A percentile compares a stretch with the other conserved stretches of the same genome.
These are phyloP conservation scores for Acanthococcus lagerstroemiae DNA, from an alignment of 2,888 invertebrate genomes.

Conservation along the genomic window DNA sequence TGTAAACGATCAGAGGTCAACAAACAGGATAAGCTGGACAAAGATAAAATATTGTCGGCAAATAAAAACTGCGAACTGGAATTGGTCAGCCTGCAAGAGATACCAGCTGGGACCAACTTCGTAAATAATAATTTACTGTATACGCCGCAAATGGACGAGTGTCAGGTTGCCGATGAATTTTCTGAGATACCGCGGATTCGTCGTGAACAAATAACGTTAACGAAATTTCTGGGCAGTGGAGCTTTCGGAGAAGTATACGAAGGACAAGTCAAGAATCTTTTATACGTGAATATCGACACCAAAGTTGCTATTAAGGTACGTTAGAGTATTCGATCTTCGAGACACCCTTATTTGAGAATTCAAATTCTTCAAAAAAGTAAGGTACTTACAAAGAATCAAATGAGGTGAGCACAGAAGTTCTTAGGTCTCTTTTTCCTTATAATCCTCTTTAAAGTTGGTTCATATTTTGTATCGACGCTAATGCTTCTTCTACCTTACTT, in stretches of 20 bases:
- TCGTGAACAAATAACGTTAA: constrained; percentile 73
- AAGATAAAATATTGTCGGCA: constrained; percentile 10
- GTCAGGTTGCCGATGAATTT: constrained; percentile 55
- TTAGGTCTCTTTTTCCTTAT: too few species aligned
- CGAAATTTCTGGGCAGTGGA: constrained; percentile 85
- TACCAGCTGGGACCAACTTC: constrained; percentile 61
- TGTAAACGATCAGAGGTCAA: constrained; percentile 8
- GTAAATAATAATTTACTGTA: constrained; percentile 80
- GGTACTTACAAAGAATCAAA: too few species aligned
- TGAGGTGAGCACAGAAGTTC: too few species aligned
- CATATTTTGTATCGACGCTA: too few species aligned
- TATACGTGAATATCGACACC: constrained; percentile 50
- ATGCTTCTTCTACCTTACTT: too few species aligned
- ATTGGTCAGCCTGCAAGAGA: constrained; percentile 71
- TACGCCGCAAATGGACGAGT: constrained; percentile 47
- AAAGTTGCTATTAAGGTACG: constrained; percentile 84
- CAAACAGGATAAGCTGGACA: constrained; percentile 3
- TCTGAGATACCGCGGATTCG: constrained; percentile 74
- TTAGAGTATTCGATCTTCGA: background rate
- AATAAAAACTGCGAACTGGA: constrained; percentile 56
- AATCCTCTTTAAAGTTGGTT: too few species aligned
- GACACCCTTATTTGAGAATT: background rate
- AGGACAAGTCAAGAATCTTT: constrained; percentile 65
- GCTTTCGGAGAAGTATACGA: constrained; percentile 97
- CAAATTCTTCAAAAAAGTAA: background rate